Percentiles rank a stretch among this genome's conserved stretches.
Conservation (phyloP, 2,888 invertebrate genomes). For the Zygogramma bicolorata region DNA sequence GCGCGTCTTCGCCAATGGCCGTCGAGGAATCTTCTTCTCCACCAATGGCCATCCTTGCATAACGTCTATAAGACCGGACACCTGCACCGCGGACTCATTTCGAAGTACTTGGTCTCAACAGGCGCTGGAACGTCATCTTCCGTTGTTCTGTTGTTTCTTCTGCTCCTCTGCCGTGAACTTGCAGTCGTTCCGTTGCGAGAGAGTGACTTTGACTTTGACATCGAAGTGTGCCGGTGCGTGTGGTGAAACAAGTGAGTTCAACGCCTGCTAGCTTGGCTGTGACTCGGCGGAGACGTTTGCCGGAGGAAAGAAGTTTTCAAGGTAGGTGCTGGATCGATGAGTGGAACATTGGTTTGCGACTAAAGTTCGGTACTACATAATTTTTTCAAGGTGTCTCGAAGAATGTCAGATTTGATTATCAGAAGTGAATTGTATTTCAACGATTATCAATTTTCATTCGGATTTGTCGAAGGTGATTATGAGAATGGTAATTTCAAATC, state of each 20-base stretch:
- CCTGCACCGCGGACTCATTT: constrained; percentile 64
- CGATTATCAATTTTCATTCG: no score
- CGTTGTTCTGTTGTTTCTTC: constrained; percentile 17
- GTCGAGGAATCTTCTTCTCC: constrained; percentile 56
- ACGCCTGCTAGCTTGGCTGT: constrained; percentile 42
- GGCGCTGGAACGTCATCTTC: constrained; percentile 26
- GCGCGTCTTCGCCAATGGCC: constrained; percentile 55
- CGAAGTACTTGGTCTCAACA: constrained; percentile 46
- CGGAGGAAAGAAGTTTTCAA: constrained; percentile 10
- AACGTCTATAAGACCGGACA: constrained; percentile 63
- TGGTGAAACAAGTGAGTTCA: constrained; percentile 55
- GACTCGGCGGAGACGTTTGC: constrained; percentile 18
- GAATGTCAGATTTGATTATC: no score
- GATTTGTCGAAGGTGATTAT: no score
- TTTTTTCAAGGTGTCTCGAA: no score
- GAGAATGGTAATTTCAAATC: no score
- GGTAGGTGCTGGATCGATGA: constrained; percentile 23
- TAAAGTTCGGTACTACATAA: not conserved
- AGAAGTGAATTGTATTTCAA: no score
- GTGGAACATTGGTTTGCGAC: not conserved
- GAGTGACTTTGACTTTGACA: constrained; percentile 48
- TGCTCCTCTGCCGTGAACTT: constrained; percentile 49
- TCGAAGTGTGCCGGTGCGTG: constrained; percentile 48
- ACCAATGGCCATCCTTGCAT: constrained; percentile 61
- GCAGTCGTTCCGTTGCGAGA: constrained; percentile 38